Percentiles rank a stretch among this genome's conserved stretches.
Conservation (phyloP, 2,797 vertebrate genomes). For the Balearica regulorum region DNA sequence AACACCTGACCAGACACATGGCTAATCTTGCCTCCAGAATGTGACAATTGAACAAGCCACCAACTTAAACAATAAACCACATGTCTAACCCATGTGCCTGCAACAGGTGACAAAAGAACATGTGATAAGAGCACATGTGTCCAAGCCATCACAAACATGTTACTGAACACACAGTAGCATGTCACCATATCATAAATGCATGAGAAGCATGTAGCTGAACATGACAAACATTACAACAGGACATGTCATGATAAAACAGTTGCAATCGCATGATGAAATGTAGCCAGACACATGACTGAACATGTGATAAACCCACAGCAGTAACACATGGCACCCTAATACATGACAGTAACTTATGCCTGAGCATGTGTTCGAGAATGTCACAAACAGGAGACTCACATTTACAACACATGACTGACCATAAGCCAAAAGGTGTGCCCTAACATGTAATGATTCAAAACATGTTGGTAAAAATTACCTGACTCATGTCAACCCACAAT, state of each 20-base stretch:
- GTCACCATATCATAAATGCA: background rate
- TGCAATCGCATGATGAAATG: background rate
- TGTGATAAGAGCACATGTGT: background rate
- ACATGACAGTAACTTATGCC: background rate
- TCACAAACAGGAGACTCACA: background rate
- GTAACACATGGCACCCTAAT: background rate
- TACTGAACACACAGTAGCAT: background rate
- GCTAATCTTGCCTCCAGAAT: background rate
- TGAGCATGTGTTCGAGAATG: fast-evolving
- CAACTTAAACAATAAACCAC: background rate
- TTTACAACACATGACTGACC: background rate
- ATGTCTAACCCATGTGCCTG: background rate
- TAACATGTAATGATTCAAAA: background rate
- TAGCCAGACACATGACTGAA: background rate
- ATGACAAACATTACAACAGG: background rate
- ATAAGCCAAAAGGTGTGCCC: background rate
- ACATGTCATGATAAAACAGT: background rate
- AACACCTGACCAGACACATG: background rate
- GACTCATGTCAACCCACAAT: background rate
- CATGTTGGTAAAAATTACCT: background rate
- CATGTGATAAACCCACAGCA: background rate
- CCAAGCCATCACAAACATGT: background rate
- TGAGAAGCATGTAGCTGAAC: background rate
- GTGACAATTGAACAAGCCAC: background rate
- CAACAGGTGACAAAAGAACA: background rate